Base-by-base conservation (phyloP, 2,113 vertebrate species). In the Perccottus glenii region DNA sequence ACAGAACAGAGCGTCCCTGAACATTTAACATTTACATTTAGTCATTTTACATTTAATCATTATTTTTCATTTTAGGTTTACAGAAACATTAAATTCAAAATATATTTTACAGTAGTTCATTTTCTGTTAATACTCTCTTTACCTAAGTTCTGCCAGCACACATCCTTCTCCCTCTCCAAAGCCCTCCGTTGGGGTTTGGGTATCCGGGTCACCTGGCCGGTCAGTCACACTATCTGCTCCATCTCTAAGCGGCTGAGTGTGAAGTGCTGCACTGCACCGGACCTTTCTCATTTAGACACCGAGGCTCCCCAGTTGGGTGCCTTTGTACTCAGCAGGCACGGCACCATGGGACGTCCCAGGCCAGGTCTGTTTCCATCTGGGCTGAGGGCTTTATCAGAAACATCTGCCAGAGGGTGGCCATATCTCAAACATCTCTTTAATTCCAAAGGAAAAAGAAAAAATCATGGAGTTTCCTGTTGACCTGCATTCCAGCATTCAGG, bases 271-370 rank as follows among this genome's bases (percentile, higher is more conserved):
- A 11, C 63, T 8, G 68, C 61, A 77, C 81, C 78, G 89, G 87
- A 90, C 87, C 59, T 85, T 75, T 91, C 89, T 92, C 87, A 91
- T 92, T 90, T 87, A 86, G 66, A 76, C 76, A 67, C 33, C 57
- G 78, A 84, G 87, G 78, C 61, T 60, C 50, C 85, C 77, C 89
- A 33, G 77, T 59, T 46, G 86, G 87, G 62, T 7, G 42, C 77
- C 85, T 92, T 84, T 89, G 84, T 85, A 84, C 89, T 90, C 89
- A 77, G 83, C 89, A 76, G 72, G 82, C 73, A 11, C 40, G n/a
- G 81, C 77, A 87, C 81, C 79, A 19, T 50, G 85, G 85, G 88
- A 77, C 69, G 44, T 75, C 67, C 70, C 55, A 50, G 75, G 70
- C 61, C 63, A n/a, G 60, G 66, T 50, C 67, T 72, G 48, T 63